phyloP scores from a whole-genome alignment of 2,888 invertebrate species.

The Dynastes grantii region DNA sequence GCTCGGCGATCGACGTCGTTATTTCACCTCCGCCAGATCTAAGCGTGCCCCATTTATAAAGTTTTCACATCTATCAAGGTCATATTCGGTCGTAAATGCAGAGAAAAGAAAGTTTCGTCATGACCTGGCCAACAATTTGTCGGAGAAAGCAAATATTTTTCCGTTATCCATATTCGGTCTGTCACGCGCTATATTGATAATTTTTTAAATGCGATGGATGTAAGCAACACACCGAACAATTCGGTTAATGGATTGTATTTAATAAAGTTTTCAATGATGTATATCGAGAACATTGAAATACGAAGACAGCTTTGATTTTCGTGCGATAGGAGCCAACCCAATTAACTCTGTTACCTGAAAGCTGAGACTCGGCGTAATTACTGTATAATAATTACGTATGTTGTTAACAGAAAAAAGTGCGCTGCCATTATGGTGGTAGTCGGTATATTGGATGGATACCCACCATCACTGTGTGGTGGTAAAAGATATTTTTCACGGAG shows the following conservation, averaged over 20 bases:
- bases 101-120: conserved; percentile 46
- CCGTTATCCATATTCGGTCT: conserved; percentile 18
- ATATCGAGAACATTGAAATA: too few species aligned
- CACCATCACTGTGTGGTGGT: too few species aligned
- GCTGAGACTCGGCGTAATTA: too few species aligned
- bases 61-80: conserved; percentile 49
- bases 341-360: too few species aligned
- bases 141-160: conserved; percentile 48
- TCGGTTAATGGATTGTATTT: background rate
- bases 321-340: too few species aligned
- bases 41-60: conserved; percentile 32
- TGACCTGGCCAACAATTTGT: conserved; percentile 46
- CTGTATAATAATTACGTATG: too few species aligned
- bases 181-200: conserved; percentile 13
- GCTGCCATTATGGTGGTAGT: too few species aligned
- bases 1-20: background rate
- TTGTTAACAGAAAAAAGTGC: too few species aligned
- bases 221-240: background rate
- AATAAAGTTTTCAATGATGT: background rate
- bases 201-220: background rate
- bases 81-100: conserved; percentile 39
- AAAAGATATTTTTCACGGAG: too few species aligned
- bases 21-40: conserved; percentile 34
- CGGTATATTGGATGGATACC: too few species aligned
- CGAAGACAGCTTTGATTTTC: too few species aligned